Conservation (phyloP, 2,797 vertebrate species). For the Otolemur crassicaudatus region DNA sequence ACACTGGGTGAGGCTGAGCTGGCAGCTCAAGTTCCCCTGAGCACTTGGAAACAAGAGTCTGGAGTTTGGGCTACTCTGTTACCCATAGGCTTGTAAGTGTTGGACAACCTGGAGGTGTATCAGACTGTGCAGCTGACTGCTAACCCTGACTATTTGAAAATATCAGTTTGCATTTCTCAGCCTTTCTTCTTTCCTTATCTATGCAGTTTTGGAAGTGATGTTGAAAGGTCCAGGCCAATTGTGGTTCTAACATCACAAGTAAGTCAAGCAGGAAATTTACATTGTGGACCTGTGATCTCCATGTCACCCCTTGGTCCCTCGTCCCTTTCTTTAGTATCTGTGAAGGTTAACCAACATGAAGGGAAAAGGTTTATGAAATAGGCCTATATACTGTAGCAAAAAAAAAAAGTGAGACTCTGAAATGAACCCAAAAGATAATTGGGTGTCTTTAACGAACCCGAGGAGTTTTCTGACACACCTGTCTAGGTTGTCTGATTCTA, state of each 20-base stretch:
- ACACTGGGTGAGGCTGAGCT: not conserved
- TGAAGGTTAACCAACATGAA: not conserved
- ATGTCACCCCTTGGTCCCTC: not conserved
- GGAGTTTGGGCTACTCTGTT: not conserved
- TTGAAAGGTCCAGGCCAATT: not conserved
- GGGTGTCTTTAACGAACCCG: not conserved
- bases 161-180: not conserved
- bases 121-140: not conserved
- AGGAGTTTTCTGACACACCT: rapidly evolving
- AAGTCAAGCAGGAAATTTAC: not conserved
- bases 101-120: not conserved
- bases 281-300: not conserved
- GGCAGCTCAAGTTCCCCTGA: not conserved
- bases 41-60: not conserved
- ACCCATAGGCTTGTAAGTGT: not conserved
- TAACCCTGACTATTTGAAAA: not conserved
- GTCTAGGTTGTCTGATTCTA: not conserved
- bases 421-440: not conserved
- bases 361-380: not conserved
- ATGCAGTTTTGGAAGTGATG: not conserved
- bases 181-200: not conserved
- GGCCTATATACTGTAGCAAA: not conserved
- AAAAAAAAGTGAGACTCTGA: not conserved
- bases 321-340: not conserved
- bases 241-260: not conserved